Evolutionary conservation across 1,140 invertebrate species (phyloP), one percentile per base, ranked within the genome.

Genomic region (Bombus fervidus): DNA sequence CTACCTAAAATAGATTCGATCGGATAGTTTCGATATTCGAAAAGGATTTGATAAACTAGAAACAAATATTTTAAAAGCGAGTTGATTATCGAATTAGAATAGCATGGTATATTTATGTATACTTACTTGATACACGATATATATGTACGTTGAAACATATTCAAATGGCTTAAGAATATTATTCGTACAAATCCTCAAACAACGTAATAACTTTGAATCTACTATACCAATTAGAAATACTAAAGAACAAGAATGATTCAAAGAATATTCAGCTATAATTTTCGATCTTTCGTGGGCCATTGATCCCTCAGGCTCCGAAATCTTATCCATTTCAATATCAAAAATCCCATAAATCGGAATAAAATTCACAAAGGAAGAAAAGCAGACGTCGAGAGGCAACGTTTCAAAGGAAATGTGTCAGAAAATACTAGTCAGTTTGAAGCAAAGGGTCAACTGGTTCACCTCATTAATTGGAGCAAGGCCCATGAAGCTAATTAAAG

Each of bases 381-480:
- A 37, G 34, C 8, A 69, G 37, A 39, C 8, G 25, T 22, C 22
- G 22, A 31, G 37, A 39, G 10, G 43, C 22, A 41, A 10, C 37
- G 47, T 79, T 57, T 31, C 43, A 37, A 72, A 59, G 83, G 22
- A 43, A 84, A 79, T 79, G 66, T 84, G 68, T 41, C 68, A 79
- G 66, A 71, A 84, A 79, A 79, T 79, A 84, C 8, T 31, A 69
- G 34, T 71, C 75, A 22, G 76, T 72, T 43, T 25, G 34, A 43
- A 72, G 34, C 75, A 34, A 79, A 79, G 76, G 83, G 76, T 84
- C 83, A 84, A 84, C 53, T 84, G 76, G 66, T 72, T 84, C 66
- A 84, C 83, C 83, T 84, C 76, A 62, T 84, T 84, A 84, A 84
- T 84, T 84, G 75, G 75, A 79, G 83, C 83, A 84, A 79, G 83